Evolutionary conservation across 2,113 vertebrate genomes (phyloP), one percentile per base, ranked within the genome.

Genomic region (Myxocyprinus asiaticus): DNA sequence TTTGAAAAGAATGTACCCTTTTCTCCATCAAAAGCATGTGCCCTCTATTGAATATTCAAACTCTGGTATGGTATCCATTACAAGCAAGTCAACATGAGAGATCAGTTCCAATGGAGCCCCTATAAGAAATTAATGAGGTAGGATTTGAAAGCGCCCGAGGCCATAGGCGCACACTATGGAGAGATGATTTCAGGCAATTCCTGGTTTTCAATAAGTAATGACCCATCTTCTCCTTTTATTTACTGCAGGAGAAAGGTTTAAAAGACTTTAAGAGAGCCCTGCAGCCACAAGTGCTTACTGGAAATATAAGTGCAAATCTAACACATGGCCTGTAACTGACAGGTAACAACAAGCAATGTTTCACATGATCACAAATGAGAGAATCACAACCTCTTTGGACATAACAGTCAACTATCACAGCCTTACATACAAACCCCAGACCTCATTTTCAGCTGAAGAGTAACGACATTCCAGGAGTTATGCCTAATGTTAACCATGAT

Each of bases 61-160:
- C 42, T 69, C 45, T 64, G 45, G 72, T 11, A n/a, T 45, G 55
- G 45, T 64, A 50, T 76, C n/a, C 59, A 64, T 59, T 76, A 43
- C 47, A 69, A 67, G 59, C 33, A 51, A 51, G 76, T 63, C 70
- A 80, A 82, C 84, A 88, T 91, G 85, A 91, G 88, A 90, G 84
- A 90, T 90, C 85, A 84, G 86, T 90, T 93, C 87, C 90, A 90
- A 90, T 89, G 88, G 88, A 82, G 53, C 44, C 83, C 86, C 84
- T 84, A 85, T 90, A 83, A 88, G 88, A 90, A 90, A 90, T 91
- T 90, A 92, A 91, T 91, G 90, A 90, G 85, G 88, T 83, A 84
- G 86, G 85, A 90, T 89, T 82, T 84, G 76, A 84, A 86, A 71
- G 72, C 76, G 89, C 88, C 89, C 79, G 64, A 77, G 88, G 88